A percentile compares a stretch with the other conserved stretches of the same genome.
phyloP scores from a whole-genome alignment of 1,140 invertebrate species.

The Mercenaria mercenaria region DNA sequence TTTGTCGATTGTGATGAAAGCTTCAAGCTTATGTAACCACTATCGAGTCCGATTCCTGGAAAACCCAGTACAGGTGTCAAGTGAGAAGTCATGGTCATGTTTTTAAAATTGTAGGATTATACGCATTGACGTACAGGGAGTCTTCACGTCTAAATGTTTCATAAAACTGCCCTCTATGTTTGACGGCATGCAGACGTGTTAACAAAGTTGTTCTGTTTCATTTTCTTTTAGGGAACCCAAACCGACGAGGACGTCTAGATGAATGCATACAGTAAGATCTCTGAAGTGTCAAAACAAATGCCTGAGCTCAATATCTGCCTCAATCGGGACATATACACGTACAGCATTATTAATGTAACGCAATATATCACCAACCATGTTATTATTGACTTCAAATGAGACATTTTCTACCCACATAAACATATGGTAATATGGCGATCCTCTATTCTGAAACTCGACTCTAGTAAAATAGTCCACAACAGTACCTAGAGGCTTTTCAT shows the following conservation, averaged over 20 bases:
- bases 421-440: slow-evolving; percentile 13
- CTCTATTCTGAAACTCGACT: slow-evolving; percentile 42
- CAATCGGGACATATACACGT: not conserved
- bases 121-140: not conserved
- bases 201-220: not conserved
- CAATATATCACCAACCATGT: not conserved
- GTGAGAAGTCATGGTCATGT: not conserved
- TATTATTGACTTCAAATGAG: not conserved
- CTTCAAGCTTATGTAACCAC: too few relatives aligned
- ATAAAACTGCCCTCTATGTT: slow-evolving; percentile 16
- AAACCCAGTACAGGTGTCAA: not conserved
- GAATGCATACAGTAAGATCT: slow-evolving; percentile 9
- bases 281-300: not conserved
- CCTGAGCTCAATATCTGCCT: not conserved
- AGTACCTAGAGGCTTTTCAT: not conserved
- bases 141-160: not conserved
- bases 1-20: too few relatives aligned
- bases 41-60: too few relatives aligned
- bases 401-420: slow-evolving; percentile 43
- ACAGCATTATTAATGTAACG: slow-evolving; percentile 6
- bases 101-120: slow-evolving; percentile 8
- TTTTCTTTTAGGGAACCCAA: slow-evolving; percentile 5
- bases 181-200: not conserved
- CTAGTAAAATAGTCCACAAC: slow-evolving; percentile 29
- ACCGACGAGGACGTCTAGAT: not conserved